These are phyloP conservation scores for Pseudococcus viburni DNA, from an alignment of 2,888 invertebrate genomes.

Conservation along the genomic window DNA sequence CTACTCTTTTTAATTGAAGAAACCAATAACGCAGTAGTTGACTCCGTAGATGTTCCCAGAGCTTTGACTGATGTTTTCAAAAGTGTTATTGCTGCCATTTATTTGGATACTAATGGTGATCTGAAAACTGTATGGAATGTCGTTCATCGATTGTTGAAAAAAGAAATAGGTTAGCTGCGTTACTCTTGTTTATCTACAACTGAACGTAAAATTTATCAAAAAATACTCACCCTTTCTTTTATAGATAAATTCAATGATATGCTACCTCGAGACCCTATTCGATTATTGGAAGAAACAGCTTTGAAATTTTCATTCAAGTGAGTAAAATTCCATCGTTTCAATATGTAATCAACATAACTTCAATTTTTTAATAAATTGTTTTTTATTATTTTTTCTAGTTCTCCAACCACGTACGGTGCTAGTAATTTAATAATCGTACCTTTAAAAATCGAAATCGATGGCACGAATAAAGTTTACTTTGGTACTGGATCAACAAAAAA, in stretches of 20 bases:
- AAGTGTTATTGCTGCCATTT: constrained; percentile 90
- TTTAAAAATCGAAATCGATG: constrained; percentile 68
- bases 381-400: constrained; percentile 31
- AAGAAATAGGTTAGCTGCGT: constrained; percentile 78
- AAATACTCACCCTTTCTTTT: constrained; percentile 68
- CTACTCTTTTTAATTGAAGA: constrained; percentile 78
- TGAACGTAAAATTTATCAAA: background rate
- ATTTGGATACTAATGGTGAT: constrained; percentile 84
- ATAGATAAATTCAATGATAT: constrained; percentile 82
- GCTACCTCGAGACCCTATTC: constrained; percentile 91
- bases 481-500: constrained; percentile 82
- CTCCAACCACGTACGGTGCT: constrained; percentile 17
- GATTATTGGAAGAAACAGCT: constrained; percentile 87
- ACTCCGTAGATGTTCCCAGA: constrained; percentile 92
- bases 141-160: constrained; percentile 83
- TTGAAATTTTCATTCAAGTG: constrained; percentile 83
- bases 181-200: background rate
- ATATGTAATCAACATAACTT: background rate
- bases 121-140: constrained; percentile 84
- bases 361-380: background rate
- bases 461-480: constrained; percentile 75
- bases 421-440: constrained; percentile 67
- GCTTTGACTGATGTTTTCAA: constrained; percentile 95
- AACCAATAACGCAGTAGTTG: constrained; percentile 77
- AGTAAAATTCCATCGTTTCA: constrained; percentile 68